These are phyloP conservation scores for Eristalinus sepulchralis DNA, from an alignment of 2,888 invertebrate genomes.

Conservation along the genomic window DNA sequence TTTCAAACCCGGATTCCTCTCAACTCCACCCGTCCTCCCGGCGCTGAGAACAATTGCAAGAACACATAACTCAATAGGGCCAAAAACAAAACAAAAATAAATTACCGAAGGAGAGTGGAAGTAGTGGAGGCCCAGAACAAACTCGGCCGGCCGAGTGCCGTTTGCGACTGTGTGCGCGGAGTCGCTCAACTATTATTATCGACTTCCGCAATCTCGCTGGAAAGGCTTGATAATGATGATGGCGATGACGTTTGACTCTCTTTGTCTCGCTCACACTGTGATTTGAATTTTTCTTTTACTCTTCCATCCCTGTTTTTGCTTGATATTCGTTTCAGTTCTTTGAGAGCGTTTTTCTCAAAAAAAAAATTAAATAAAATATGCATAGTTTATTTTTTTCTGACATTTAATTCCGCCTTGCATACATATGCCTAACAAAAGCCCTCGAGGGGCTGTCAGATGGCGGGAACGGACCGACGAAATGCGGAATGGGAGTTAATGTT, in stretches of 20 bases:
- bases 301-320: not conserved
- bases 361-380: not conserved
- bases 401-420: slow-evolving; percentile 37
- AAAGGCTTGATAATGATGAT: slow-evolving; percentile 66
- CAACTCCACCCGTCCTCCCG: not conserved
- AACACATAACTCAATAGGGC: slow-evolving; percentile 32
- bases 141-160: slow-evolving; percentile 18
- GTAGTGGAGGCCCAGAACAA: slow-evolving; percentile 10
- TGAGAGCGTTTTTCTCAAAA: slow-evolving; percentile 2
- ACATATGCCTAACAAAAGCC: slow-evolving; percentile 12
- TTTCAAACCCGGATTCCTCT: not conserved
- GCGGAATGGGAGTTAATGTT: slow-evolving; percentile 18
- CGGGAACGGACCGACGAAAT: not conserved
- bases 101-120: slow-evolving; percentile 6
- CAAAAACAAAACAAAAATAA: slow-evolving; percentile 7
- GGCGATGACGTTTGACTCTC: slow-evolving; percentile 46
- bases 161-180: slow-evolving; percentile 46
- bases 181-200: slow-evolving; percentile 67
- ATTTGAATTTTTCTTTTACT: not conserved
- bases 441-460: not conserved
- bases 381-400: slow-evolving; percentile 11
- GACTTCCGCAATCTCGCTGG: slow-evolving; percentile 68
- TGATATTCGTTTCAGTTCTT: slow-evolving; percentile 11
- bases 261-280: slow-evolving; percentile 1
- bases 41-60: slow-evolving; percentile 15